A percentile compares a stretch with the other conserved stretches of the same genome.
Evolutionary conservation across 2,797 vertebrate species (phyloP).

Genomic region (Pygocentrus nattereri): DNA sequence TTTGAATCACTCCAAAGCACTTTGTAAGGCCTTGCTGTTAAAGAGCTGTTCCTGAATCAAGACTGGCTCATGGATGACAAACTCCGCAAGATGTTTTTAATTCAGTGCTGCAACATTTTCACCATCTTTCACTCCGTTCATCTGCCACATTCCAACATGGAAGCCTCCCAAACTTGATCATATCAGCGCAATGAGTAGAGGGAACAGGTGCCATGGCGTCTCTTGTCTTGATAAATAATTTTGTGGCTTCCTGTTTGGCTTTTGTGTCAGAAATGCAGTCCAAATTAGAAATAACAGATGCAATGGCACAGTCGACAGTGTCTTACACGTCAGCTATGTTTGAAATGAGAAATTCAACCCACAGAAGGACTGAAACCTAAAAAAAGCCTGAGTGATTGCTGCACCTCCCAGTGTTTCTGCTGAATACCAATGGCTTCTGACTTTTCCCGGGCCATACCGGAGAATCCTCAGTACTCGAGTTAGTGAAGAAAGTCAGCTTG

Average conservation of each 20-base stretch:
- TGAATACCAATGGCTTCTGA: neutral
- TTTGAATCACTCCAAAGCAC: neutral
- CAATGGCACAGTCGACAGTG: neutral
- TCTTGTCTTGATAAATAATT: conserved; percentile 11
- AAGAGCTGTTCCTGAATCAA: neutral
- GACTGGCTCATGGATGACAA: neutral
- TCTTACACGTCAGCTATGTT: neutral
- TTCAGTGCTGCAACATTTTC: too few species aligned
- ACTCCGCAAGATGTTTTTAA: neutral
- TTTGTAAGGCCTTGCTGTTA: neutral
- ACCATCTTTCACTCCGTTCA: neutral
- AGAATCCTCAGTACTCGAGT: neutral
- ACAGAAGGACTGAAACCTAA: neutral
- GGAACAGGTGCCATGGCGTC: conserved; percentile 18
- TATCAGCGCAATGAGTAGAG: neutral
- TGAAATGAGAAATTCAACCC: neutral
- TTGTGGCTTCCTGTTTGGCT: conserved; percentile 14
- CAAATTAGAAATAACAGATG: conserved; percentile 26
- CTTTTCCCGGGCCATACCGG: neutral
- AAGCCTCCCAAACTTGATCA: neutral
- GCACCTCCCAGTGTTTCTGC: neutral
- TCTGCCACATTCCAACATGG: neutral
- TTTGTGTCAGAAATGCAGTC: conserved; percentile 1
- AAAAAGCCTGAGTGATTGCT: neutral
- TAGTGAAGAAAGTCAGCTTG: conserved; percentile 37